phyloP scores from a whole-genome alignment of 2,797 vertebrate species.

The Salmo trutta region DNA sequence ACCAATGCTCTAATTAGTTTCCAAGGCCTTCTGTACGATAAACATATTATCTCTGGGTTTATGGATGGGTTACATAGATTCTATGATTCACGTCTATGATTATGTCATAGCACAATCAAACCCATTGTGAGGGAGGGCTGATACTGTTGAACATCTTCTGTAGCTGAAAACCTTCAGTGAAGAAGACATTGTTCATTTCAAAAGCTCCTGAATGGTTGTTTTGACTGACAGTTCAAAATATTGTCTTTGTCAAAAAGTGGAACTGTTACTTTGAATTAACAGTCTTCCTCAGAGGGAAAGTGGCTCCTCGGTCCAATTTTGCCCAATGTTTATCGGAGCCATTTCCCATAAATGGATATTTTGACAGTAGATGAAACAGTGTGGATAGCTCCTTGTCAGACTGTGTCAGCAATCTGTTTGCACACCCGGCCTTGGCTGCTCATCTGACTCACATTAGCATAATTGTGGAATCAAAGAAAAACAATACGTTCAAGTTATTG shows the following conservation, averaged over 20 bases:
- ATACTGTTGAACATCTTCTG: no score
- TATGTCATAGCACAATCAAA: not conserved
- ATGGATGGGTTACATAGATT: not conserved
- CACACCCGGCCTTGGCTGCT: not conserved
- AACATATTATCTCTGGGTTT: not conserved
- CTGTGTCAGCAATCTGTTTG: not conserved
- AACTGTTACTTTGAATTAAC: slow-evolving; percentile 31
- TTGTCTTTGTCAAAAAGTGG: slow-evolving; percentile 16
- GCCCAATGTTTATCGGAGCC: slow-evolving; percentile 37
- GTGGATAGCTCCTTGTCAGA: slow-evolving; percentile 48
- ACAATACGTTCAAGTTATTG: slow-evolving; percentile 32
- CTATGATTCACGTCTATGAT: not conserved
- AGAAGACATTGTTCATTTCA: no score
- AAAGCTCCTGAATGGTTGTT: slow-evolving; percentile 25
- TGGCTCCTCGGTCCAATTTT: slow-evolving; percentile 4
- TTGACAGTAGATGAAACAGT: slow-evolving; percentile 54
- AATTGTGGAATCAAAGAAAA: slow-evolving; percentile 40
- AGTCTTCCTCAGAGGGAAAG: not conserved
- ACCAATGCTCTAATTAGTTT: not conserved
- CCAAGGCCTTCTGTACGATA: not conserved
- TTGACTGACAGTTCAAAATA: slow-evolving; percentile 41
- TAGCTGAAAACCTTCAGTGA: no score
- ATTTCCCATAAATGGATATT: slow-evolving; percentile 43
- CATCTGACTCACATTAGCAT: slow-evolving; percentile 26
- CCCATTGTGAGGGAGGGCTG: no score